Evolutionary conservation across 2,113 vertebrate genomes (phyloP).

Genomic region (Muntiacus reevesi): DNA sequence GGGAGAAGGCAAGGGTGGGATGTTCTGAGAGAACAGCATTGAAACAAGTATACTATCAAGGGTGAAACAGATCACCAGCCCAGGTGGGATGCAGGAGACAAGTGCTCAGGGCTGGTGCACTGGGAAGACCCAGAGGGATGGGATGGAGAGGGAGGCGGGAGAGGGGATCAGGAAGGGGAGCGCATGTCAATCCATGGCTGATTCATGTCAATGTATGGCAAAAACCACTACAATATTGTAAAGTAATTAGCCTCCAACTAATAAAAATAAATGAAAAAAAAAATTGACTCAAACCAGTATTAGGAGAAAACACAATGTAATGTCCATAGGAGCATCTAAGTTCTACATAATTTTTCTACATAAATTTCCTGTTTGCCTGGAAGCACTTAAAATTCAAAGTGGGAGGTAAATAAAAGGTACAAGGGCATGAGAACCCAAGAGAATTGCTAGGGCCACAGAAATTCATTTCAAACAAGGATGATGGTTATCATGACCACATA

Average conservation of each 20-base stretch:
- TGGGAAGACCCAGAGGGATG: no score
- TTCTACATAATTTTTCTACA: not conserved
- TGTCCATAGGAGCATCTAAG: not conserved
- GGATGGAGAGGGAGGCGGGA: accelerated
- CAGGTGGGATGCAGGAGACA: no score
- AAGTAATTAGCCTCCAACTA: no score
- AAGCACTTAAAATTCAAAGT: not conserved
- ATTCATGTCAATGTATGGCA: no score
- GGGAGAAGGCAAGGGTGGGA: no score
- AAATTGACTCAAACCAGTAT: not conserved
- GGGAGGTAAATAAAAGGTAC: not conserved
- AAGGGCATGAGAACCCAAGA: not conserved
- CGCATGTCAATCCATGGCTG: no score
- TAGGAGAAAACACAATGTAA: not conserved
- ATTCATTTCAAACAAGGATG: not conserved
- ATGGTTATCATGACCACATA: not conserved
- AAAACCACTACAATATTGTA: no score
- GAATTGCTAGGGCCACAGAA: not conserved
- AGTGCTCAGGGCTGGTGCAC: no score
- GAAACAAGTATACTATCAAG: no score
- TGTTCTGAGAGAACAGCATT: no score
- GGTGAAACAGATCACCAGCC: no score
- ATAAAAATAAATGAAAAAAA: not conserved
- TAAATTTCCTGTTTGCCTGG: not conserved
- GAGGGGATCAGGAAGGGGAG: no score